phyloP scores from a whole-genome alignment of 2,797 vertebrate species.

The Eupleurogrammus muticus region DNA sequence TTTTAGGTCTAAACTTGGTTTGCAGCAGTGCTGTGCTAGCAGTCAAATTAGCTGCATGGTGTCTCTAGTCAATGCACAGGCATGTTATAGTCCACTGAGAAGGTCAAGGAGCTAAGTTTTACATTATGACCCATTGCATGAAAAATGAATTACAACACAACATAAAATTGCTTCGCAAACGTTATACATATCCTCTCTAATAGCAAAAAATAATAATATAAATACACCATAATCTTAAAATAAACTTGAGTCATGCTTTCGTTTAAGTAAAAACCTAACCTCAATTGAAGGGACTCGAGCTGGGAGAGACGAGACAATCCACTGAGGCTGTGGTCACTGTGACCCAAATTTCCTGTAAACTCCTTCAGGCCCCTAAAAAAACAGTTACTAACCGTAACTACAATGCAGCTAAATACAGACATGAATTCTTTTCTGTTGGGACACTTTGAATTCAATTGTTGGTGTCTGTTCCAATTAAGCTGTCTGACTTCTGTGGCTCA shows the following conservation, averaged over 20 bases:
- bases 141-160: too few relatives aligned
- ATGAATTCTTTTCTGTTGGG: slow-evolving; percentile 22
- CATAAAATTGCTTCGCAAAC: too few relatives aligned
- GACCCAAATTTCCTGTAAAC: slow-evolving; percentile 74
- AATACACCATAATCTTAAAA: not conserved
- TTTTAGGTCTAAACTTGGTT: too few relatives aligned
- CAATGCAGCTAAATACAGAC: slow-evolving; percentile 61
- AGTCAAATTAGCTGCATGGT: too few relatives aligned
- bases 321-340: slow-evolving; percentile 56
- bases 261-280: slow-evolving; percentile 1
- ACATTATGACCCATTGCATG: too few relatives aligned
- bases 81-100: too few relatives aligned
- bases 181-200: too few relatives aligned
- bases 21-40: too few relatives aligned
- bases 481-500: slow-evolving; percentile 18
- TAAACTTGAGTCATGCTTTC: not conserved
- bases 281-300: slow-evolving; percentile 9
- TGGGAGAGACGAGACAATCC: slow-evolving; percentile 16
- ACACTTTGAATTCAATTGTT: slow-evolving; percentile 25
- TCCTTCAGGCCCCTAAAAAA: slow-evolving; percentile 48
- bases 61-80: too few relatives aligned
- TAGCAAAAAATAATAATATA: not conserved
- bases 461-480: slow-evolving; percentile 36
- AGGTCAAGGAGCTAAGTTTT: too few relatives aligned
- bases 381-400: slow-evolving; percentile 51